Base-by-base conservation (phyloP, 2,113 vertebrate species). In the Pterocles orientalis region DNA sequence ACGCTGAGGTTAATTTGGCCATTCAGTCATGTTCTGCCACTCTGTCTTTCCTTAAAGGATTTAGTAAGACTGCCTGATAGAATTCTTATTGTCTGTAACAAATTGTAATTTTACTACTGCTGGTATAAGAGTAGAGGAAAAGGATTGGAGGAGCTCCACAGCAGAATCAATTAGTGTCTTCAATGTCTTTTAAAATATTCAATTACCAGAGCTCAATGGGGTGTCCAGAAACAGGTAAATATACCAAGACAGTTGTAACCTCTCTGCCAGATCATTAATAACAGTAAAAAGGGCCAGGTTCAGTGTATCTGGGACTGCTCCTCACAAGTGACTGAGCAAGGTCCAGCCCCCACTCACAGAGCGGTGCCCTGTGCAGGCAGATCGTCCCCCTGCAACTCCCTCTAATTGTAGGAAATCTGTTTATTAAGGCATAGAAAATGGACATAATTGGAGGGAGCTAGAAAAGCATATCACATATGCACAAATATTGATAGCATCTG, bases 401-500 rank as follows among this genome's bases (percentile, higher is more conserved):
- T 86, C 34, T 77, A 48, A 56, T 64, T 93, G 51, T 26, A 86
- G 50, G 10, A 93, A 84, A 81, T 88, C 43, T 91, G 51, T 84
- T 88, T 90, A 86, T 90, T 86, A 92, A 87, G 82, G 68, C 43
- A n/a, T 12, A 73, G 48, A 90, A 94, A 73, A 73, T 5, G 57
- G 51, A 62, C 61, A 36, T 71, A 93, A 92, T 83, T 93, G 48
- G 36, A 93, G 39, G 29, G 29, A 83, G 66, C 48, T 51, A 68
- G 39, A 90, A 70, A 82, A 77, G 31, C 19, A 33, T 75, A 81
- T 71, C 45, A 54, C 53, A 68, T 43, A 66, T 71, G 45, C 51
- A 88, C 56, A 95, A 92, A 93, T 88, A 96, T 86, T 92, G 79
- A 94, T 43, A 88, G 36, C 62, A 79, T 94, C 72, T 95, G 86